These are phyloP conservation scores for Mesaphorura yosii DNA, from an alignment of 1,140 invertebrate species.

Conservation along the genomic window DNA sequence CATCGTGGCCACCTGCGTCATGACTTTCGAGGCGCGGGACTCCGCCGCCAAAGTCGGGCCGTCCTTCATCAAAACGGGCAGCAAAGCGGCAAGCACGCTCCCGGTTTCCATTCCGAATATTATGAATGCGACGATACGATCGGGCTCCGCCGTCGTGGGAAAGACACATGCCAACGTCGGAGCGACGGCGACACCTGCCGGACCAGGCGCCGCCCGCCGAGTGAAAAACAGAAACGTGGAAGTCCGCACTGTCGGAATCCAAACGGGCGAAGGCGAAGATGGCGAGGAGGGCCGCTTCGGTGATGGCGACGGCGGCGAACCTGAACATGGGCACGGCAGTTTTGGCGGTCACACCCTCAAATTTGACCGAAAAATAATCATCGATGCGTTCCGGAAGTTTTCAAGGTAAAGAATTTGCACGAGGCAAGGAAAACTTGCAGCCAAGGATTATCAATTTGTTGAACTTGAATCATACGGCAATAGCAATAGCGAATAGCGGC, in stretches of 20 bases:
- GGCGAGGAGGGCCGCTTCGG: too few relatives aligned
- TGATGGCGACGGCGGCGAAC: too few relatives aligned
- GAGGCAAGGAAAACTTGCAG: not conserved
- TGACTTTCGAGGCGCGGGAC: slow-evolving; percentile 82
- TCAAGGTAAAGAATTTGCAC: slow-evolving; percentile 24
- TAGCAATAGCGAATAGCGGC: too few relatives aligned
- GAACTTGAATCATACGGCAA: too few relatives aligned
- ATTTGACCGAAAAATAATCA: slow-evolving; percentile 27
- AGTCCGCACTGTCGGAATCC: slow-evolving; percentile 29
- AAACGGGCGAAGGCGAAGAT: too few relatives aligned
- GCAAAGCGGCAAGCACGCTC: not conserved
- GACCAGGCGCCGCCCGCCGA: slow-evolving; percentile 5
- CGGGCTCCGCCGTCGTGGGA: not conserved
- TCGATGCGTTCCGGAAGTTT: slow-evolving; percentile 31
- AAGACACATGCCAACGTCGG: slow-evolving; percentile 25
- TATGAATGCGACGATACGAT: not conserved
- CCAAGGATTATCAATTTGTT: too few relatives aligned
- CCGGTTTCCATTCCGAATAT: not conserved
- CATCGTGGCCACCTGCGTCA: slow-evolving; percentile 84
- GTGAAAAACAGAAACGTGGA: slow-evolving; percentile 17
- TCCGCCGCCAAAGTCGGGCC: slow-evolving; percentile 38
- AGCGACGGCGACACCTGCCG: slow-evolving; percentile 2
- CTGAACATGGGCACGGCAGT: slow-evolving; percentile 16
- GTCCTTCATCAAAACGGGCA: too few relatives aligned
- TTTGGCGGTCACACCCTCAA: slow-evolving; percentile 14